Base-by-base conservation (phyloP, 2,888 invertebrate species). In the Bibio marci region DNA sequence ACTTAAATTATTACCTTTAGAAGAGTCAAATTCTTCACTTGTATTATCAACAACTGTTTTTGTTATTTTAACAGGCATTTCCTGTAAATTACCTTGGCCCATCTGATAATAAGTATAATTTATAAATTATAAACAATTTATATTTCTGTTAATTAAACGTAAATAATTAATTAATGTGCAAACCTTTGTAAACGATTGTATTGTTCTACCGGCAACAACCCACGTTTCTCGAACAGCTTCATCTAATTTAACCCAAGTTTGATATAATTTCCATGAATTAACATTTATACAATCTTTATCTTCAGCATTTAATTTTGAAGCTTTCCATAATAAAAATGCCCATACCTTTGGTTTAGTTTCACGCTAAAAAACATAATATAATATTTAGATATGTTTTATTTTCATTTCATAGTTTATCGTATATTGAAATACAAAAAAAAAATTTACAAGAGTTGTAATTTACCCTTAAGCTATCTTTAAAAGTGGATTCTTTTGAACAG, bases 321-420 rank as follows among this genome's bases (percentile, higher is more conserved):
- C 69, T 52, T 86, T 86, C 85, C 85, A 86, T 31, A 86, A 56
- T 4, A 81, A 64, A 53, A 83, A 86, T 30, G 81, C 85, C 85
- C 86, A 85, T 10, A 85, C 79, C 62, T 83, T 80, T 8, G 83
- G 76, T 58, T 83, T 82, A 42, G 73, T 73, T 57, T 83, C 83
- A 55, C 72, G 71, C 71, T 78, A 59, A 32, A 19, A 19, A 19
- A 22, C 4, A 8, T 6, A 22, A 22, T 8, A 22, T 6, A 22
- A 22, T 22, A 25, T 39, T 37, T 30, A 57, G 22, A 22, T 22
- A n/a, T n/a, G n/a, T n/a, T n/a, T n/a, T n/a, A n/a, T n/a, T n/a
- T n/a, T n/a, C n/a, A n/a, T n/a, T n/a, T n/a, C n/a, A n/a, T n/a
- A n/a, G n/a, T n/a, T n/a, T n/a, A n/a, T n/a, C n/a, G n/a, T n/a